phyloP scores from a whole-genome alignment of 2,113 vertebrate species.

The Barnardius zonarius region DNA sequence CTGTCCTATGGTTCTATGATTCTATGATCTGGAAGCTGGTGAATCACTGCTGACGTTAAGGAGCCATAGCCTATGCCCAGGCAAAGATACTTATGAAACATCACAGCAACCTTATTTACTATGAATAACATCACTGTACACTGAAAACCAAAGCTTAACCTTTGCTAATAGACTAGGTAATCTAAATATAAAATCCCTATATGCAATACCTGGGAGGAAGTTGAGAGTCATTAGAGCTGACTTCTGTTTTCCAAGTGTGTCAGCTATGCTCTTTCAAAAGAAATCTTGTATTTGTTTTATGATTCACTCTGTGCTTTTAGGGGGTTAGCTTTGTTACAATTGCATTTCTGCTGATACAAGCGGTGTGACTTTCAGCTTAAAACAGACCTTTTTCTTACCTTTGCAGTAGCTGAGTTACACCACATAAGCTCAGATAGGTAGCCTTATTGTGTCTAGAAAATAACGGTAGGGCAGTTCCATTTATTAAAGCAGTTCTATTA shows the following conservation, averaged over 20 bases:
- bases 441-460: neutral
- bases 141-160: neutral
- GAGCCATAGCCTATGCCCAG: neutral
- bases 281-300: neutral
- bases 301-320: neutral
- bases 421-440: neutral
- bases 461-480: neutral
- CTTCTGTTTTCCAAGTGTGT: neutral
- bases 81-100: fast-evolving
- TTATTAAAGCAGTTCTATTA: neutral
- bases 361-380: neutral
- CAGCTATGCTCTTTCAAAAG: neutral
- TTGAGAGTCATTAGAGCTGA: neutral
- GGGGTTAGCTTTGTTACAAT: neutral
- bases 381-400: neutral
- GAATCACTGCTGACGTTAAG: neutral
- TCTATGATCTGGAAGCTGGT: neutral
- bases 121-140: neutral
- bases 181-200: neutral
- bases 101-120: neutral
- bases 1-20: neutral
- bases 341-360: neutral
- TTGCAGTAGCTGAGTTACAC: neutral
- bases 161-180: neutral
- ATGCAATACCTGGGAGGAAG: neutral